Base-by-base conservation (phyloP, 2,888 invertebrate species). In the Teinopalpus imperialis region DNA sequence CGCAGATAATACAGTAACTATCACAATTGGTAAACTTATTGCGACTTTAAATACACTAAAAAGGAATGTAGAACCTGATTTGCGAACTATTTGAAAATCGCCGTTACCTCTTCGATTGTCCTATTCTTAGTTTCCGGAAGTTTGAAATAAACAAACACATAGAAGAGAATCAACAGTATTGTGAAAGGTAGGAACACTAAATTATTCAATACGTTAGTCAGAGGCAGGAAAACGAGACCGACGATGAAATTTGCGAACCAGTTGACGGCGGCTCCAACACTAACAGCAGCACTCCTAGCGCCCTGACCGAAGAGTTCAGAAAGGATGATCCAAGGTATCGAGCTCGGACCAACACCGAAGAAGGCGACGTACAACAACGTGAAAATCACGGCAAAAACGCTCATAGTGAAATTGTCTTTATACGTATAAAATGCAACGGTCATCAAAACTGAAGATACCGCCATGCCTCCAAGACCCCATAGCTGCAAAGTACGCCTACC, bases 401-500 rank as follows among this genome's bases (percentile, higher is more conserved):
- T 86, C 89, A 89, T 89, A 5, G 82, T 82, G 7, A 60, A 61
- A 49, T 81, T 87, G 36, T 73, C 58, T 46, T 77, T 54, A 53
- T 82, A 83, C 0, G 87, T 87, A 48, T 82, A 80, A 63, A 89
- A 80, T 0, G 89, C 89, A 16, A 87, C 59, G 0, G 94, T 94
- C 86, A 94, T 93, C 52, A 94, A 90, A 49, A 94, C 90, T 41
- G 93, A 93, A 74, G 92, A 93, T 34, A 93, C 78, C 43, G 93
- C 91, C 94, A 94, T 94, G 35, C 94, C 94, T 2, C 90, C 92
- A 1, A 94, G 90, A 32, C 94, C 94, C 37, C 89, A 89, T 14
- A 94, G 82, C 68, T 94, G 94, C 34, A 94, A 79, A 0, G 93
- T 93, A 37, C 94, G 88, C 49, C 94, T 80, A 6, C 94, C 94